Evolutionary conservation across 2,113 vertebrate genomes (phyloP).

Genomic region (Gymnocephalus cernua): DNA sequence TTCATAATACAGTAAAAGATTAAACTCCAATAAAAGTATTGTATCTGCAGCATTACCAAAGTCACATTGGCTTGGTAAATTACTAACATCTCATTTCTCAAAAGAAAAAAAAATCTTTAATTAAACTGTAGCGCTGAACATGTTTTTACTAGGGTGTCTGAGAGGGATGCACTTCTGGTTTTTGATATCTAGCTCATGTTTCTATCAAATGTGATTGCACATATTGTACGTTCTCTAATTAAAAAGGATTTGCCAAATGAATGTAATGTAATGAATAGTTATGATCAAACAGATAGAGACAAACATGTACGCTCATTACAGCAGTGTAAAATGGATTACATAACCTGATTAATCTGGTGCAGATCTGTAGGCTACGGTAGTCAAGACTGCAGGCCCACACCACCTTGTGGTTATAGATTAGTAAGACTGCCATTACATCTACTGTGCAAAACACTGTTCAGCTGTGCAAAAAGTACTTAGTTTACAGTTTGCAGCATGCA

Average conservation of each 20-base stretch:
- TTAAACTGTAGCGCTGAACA: not conserved
- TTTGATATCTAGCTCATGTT: not conserved
- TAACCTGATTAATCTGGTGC: slow-evolving; percentile 34
- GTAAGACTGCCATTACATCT: not conserved
- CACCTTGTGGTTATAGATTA: slow-evolving; percentile 74
- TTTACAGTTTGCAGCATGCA: not conserved
- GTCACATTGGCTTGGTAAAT: not conserved
- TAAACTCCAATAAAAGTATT: not conserved
- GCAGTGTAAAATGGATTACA: slow-evolving; percentile 42
- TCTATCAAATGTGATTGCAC: not conserved
- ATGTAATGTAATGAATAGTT: not conserved
- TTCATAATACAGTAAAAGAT: not conserved
- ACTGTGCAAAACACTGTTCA: not conserved
- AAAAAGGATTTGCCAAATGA: not conserved
- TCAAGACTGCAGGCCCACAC: slow-evolving; percentile 51
- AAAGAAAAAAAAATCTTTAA: not conserved
- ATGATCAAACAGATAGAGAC: not conserved
- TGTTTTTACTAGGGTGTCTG: not conserved
- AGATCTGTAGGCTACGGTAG: slow-evolving; percentile 5
- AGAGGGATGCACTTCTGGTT: not conserved
- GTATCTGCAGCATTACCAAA: not conserved
- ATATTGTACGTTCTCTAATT: not conserved
- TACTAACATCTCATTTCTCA: not conserved
- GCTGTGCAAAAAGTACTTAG: not conserved
- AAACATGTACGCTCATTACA: not conserved